phyloP scores from a whole-genome alignment of 92 coral and sea anemone species.

The Zoanthus gigantus region DNA sequence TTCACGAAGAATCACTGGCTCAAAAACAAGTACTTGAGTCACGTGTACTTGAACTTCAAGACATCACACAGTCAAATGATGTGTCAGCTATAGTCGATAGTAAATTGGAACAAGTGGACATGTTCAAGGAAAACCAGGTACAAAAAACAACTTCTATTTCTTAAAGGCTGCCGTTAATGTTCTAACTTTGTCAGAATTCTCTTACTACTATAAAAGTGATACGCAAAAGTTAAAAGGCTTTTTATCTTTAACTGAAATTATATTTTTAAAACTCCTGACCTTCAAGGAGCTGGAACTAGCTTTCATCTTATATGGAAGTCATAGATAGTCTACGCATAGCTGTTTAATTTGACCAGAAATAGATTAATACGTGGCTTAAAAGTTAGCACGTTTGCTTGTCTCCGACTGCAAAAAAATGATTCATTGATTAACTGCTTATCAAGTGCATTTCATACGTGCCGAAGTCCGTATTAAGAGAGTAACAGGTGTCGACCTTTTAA shows the following conservation, averaged over 20 bases:
- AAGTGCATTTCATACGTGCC: neutral
- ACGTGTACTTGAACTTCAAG: constrained; percentile 78
- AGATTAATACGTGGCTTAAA: neutral
- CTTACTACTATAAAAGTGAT: too few species aligned
- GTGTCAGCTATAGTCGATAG: constrained; percentile 72
- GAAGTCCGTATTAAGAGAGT: neutral
- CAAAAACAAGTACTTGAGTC: constrained; percentile 55
- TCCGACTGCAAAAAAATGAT: neutral
- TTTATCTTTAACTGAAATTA: too few species aligned
- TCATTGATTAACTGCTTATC: neutral
- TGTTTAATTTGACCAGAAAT: neutral
- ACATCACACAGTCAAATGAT: constrained; percentile 69
- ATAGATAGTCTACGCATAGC: neutral
- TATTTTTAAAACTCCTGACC: too few species aligned
- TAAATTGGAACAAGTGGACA: constrained; percentile 29
- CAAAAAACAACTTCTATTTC: neutral
- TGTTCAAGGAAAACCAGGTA: constrained; percentile 51
- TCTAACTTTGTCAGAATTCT: neutral
- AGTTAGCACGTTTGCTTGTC: neutral
- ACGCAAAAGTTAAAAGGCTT: too few species aligned
- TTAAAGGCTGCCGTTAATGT: neutral
- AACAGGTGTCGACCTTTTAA: neutral
- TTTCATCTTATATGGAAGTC: too few species aligned
- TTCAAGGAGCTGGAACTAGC: too few species aligned
- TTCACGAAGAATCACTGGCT: constrained; percentile 4